A percentile compares a stretch with the other conserved stretches of the same genome.
These are phyloP conservation scores for Petromus typicus DNA, from an alignment of 2,113 vertebrate genomes.

Conservation along the genomic window DNA sequence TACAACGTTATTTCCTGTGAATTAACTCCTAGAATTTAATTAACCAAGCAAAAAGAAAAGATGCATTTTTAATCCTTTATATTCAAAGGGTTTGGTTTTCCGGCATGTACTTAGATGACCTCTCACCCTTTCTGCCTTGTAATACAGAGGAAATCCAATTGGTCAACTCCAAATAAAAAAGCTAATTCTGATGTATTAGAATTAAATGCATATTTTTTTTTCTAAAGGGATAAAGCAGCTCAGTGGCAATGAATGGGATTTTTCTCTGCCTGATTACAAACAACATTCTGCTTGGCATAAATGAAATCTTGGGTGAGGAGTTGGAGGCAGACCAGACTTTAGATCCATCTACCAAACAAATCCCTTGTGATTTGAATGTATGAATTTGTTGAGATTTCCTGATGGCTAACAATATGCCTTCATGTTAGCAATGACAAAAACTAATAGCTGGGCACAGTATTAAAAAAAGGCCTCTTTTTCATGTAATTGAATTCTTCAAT, in stretches of 20 bases:
- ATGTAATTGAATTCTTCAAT: slow-evolving; percentile 79
- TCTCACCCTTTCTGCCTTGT: slow-evolving; percentile 25
- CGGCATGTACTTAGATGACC: background rate
- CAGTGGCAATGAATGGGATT: slow-evolving; percentile 56
- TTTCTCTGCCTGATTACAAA: slow-evolving; percentile 69
- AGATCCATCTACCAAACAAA: slow-evolving; percentile 82
- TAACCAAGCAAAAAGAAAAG: background rate
- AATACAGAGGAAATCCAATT: slow-evolving; percentile 17
- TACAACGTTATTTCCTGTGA: slow-evolving; percentile 19
- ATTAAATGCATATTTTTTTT: slow-evolving; percentile 51
- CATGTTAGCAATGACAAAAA: slow-evolving; percentile 81
- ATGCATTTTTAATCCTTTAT: background rate
- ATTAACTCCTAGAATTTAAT: background rate
- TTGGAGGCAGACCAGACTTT: slow-evolving; percentile 77
- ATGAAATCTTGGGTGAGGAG: slow-evolving; percentile 71
- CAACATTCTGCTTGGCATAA: slow-evolving; percentile 66
- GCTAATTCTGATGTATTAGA: slow-evolving; percentile 47
- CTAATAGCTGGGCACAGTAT: slow-evolving; percentile 75
- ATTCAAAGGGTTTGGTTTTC: background rate
- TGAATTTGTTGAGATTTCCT: slow-evolving; percentile 80
- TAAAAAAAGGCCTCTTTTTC: slow-evolving; percentile 68
- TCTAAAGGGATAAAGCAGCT: slow-evolving; percentile 46
- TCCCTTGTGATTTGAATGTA: slow-evolving; percentile 82
- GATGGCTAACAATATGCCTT: slow-evolving; percentile 82
- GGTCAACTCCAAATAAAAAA: slow-evolving; percentile 6